phyloP scores from a whole-genome alignment of 2,113 vertebrate species.

The Astatoreochromis straeleni region DNA sequence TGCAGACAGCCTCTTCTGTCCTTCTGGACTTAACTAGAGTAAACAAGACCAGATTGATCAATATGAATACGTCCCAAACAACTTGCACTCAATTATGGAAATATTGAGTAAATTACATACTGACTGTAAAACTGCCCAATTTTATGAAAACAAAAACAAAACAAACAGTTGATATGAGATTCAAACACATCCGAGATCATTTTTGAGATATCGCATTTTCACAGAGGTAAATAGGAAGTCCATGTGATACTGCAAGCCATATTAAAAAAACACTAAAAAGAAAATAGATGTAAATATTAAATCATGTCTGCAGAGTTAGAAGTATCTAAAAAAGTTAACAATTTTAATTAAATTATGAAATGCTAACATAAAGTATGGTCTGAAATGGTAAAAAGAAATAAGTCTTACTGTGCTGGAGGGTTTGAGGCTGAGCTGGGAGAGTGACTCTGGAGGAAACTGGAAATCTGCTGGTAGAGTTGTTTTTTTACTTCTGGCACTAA shows the following conservation, averaged over 20 bases:
- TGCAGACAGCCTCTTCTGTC: conserved; percentile 20
- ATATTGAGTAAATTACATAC: background rate
- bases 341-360: background rate
- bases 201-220: background rate
- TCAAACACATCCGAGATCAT: background rate
- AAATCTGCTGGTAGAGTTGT: conserved; percentile 86
- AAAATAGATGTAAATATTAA: background rate
- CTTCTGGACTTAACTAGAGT: conserved; percentile 65
- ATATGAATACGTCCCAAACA: background rate
- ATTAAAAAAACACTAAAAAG: background rate
- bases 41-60: background rate
- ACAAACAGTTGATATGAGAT: background rate
- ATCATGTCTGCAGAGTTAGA: background rate
- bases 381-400: background rate
- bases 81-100: background rate
- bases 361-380: background rate
- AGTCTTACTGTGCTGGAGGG: conserved; percentile 75
- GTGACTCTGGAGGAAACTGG: conserved; percentile 75
- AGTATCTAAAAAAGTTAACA: background rate
- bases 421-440: conserved; percentile 82
- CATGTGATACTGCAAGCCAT: background rate
- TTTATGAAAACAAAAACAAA: background rate
- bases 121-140: background rate
- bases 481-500: conserved; percentile 73
- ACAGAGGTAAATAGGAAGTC: background rate